These are phyloP conservation scores for Epirrhoe alternata DNA, from an alignment of 2,888 invertebrate genomes.

Conservation along the genomic window DNA sequence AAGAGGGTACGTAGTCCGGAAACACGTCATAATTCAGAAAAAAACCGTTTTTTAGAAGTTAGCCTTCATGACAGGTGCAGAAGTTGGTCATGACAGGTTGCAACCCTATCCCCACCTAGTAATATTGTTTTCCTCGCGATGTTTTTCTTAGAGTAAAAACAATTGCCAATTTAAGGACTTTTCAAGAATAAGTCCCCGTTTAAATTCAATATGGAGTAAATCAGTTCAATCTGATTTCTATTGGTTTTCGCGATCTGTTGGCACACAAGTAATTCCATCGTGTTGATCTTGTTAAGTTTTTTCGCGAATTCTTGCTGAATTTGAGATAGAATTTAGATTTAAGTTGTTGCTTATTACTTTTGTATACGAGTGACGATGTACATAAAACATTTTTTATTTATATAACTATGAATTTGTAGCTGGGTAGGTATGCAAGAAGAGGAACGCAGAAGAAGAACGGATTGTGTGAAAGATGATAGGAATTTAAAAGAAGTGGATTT, in stretches of 20 bases:
- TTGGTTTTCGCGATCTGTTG: constrained; percentile 34
- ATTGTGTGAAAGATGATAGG: too few species aligned
- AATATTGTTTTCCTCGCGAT: too few species aligned
- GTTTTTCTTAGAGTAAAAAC: too few species aligned
- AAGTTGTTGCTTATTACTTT: neutral
- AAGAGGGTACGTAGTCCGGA: too few species aligned
- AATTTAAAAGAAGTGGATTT: too few species aligned
- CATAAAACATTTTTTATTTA: too few species aligned
- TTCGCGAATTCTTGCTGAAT: neutral
- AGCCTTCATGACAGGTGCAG: too few species aligned
- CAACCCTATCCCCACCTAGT: neutral
- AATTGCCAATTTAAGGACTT: neutral
- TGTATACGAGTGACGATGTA: neutral
- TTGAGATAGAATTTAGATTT: neutral
- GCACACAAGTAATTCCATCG: constrained; percentile 20
- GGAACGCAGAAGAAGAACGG: too few species aligned
- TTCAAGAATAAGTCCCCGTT: constrained; percentile 26
- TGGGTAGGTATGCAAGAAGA: too few species aligned
- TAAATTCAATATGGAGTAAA: constrained; percentile 29
- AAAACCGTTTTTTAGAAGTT: too few species aligned
- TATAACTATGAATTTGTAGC: too few species aligned
- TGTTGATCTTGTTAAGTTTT: constrained; percentile 22
- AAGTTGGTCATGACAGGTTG: neutral
- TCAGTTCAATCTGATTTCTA: constrained; percentile 30
- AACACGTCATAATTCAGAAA: too few species aligned